Conservation (phyloP, 2,888 invertebrate genomes). For the Pollenia amentaria region DNA sequence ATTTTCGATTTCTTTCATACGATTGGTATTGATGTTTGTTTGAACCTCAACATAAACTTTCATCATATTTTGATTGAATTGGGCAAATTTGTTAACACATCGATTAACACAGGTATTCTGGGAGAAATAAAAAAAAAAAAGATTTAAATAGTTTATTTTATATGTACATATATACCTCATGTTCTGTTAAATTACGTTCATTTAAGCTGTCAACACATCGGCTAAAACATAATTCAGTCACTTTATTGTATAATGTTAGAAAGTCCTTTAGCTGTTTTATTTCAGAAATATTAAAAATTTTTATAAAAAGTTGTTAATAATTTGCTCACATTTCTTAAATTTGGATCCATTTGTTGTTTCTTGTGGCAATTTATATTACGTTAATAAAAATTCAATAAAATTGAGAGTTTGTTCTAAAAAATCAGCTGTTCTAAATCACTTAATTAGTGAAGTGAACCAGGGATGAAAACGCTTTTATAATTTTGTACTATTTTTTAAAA, state of each 20-base stretch:
- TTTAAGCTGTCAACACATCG: constrained; percentile 83
- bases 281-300: constrained; percentile 8
- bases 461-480: too few species aligned
- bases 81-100: constrained; percentile 84
- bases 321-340: constrained; percentile 78
- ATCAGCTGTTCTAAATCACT: background rate
- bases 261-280: constrained; percentile 83
- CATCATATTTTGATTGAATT: constrained; percentile 84
- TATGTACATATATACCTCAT: constrained; percentile 77
- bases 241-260: constrained; percentile 84
- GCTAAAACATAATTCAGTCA: constrained; percentile 83
- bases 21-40: constrained; percentile 81
- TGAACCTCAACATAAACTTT: constrained; percentile 84
- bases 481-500: too few species aligned
- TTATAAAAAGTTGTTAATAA: background rate
- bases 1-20: constrained; percentile 81
- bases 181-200: constrained; percentile 78
- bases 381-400: constrained; percentile 29
- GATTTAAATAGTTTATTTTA: background rate
- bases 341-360: constrained; percentile 77
- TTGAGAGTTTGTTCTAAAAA: constrained; percentile 15
- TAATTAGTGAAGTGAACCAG: background rate
- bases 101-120: constrained; percentile 82
- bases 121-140: constrained; percentile 19
- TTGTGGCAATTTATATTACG: constrained; percentile 14